A percentile compares a stretch with the other conserved stretches of the same genome.
Conservation (phyloP, 1,140 invertebrate species). For the Mamestra configurata region DNA sequence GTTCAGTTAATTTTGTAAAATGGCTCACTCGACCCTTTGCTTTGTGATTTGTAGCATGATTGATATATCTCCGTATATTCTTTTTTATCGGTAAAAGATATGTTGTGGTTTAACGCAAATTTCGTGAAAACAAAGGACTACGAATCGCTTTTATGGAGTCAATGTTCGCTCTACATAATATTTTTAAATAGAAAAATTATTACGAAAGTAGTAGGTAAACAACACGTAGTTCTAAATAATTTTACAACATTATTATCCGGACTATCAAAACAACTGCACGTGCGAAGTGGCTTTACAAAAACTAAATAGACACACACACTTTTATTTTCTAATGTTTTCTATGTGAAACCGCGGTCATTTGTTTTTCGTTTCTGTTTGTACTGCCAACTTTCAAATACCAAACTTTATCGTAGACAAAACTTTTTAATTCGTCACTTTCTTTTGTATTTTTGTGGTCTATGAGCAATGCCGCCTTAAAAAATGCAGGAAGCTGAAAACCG, state of each 20-base stretch:
- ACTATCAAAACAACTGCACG: conserved; percentile 4
- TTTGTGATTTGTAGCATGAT: neutral
- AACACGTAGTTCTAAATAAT: neutral
- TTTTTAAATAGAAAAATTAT: neutral
- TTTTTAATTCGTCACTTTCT: too few relatives aligned
- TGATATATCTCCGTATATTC: too few relatives aligned
- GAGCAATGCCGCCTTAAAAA: too few relatives aligned
- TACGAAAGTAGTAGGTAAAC: neutral
- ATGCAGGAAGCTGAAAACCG: too few relatives aligned
- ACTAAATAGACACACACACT: neutral
- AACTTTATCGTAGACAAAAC: neutral
- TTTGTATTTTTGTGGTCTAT: too few relatives aligned
- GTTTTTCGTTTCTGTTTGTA: conserved; percentile 12
- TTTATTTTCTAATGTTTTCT: neutral
- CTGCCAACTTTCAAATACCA: neutral
- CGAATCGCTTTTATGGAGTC: too few relatives aligned
- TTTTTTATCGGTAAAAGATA: too few relatives aligned
- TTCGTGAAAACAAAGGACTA: too few relatives aligned
- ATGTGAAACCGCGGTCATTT: neutral
- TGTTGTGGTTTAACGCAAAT: too few relatives aligned
- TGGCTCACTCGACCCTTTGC: neutral
- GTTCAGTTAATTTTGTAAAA: neutral
- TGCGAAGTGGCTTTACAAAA: conserved; percentile 10
- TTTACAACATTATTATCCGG: neutral
- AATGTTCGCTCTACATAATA: neutral